These are phyloP conservation scores for Leptobrachium ailaonicum DNA, from an alignment of 2,113 vertebrate genomes.

Conservation along the genomic window DNA sequence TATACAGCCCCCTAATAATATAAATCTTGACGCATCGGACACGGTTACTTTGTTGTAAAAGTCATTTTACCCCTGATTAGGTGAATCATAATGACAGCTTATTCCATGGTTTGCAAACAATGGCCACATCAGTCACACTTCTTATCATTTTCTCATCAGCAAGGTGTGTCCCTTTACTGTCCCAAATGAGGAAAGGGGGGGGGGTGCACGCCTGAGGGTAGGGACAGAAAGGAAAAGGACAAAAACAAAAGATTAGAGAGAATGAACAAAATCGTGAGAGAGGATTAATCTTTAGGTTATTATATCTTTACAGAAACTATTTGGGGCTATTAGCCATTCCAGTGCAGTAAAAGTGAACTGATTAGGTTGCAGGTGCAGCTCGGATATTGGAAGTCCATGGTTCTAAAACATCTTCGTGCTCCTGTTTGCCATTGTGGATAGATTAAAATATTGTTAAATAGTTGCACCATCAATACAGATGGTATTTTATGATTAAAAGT, in stretches of 20 bases:
- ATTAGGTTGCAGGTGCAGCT: not conserved
- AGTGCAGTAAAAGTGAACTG: not conserved
- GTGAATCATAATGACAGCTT: not conserved
- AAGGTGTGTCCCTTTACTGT: conserved; percentile 39
- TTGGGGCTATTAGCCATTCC: not conserved
- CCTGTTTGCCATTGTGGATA: too few species aligned
- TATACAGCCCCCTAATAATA: too few species aligned
- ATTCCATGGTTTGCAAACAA: conserved; percentile 8
- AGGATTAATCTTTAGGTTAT: conserved; percentile 26
- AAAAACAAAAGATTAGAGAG: conserved; percentile 6
- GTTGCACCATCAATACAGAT: too few species aligned
- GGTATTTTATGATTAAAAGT: too few species aligned
- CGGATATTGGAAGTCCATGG: too few species aligned
- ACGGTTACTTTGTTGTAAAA: not conserved
- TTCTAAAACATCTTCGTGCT: too few species aligned
- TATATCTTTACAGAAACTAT: not conserved
- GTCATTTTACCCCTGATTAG: not conserved
- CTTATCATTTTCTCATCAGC: conserved; percentile 36
- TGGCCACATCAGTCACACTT: conserved; percentile 36
- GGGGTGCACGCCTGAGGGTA: conserved; percentile 20
- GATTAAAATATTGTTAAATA: too few species aligned
- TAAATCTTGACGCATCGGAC: not conserved
- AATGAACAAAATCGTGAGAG: conserved; percentile 1
- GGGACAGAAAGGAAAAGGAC: conserved; percentile 29
- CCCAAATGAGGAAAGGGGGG: conserved; percentile 8